Conservation (phyloP, 2,888 invertebrate genomes). For the Caenorhabditis panamensis region DNA sequence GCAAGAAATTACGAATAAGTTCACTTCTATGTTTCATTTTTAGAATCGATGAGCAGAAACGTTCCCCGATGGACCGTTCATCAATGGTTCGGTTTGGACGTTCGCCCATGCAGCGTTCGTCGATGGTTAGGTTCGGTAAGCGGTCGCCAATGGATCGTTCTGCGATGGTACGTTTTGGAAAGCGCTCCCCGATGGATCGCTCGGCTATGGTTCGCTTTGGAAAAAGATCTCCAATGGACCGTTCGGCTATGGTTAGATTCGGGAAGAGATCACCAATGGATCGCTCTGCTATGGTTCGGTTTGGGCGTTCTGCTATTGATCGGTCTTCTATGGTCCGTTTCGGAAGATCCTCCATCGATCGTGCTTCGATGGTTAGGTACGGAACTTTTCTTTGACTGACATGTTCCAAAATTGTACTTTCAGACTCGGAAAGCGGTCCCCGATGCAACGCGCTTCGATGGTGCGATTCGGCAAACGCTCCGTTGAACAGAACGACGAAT, state of each 20-base stretch:
- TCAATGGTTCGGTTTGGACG: slow-evolving; percentile 69
- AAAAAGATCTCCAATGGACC: slow-evolving; percentile 52
- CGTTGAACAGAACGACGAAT: slow-evolving; percentile 15
- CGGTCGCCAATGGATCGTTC: slow-evolving; percentile 66
- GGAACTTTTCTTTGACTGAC: neutral
- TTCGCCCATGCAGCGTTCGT: slow-evolving; percentile 63
- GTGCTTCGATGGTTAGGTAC: slow-evolving; percentile 66
- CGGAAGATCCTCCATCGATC: slow-evolving; percentile 62
- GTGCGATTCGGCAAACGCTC: slow-evolving; percentile 65
- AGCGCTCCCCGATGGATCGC: slow-evolving; percentile 69
- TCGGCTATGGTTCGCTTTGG: slow-evolving; percentile 71
- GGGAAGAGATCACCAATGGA: slow-evolving; percentile 65
- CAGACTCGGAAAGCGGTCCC: slow-evolving; percentile 70
- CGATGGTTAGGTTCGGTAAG: slow-evolving; percentile 64
- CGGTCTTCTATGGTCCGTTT: slow-evolving; percentile 64
- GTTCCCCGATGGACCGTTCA: slow-evolving; percentile 47
- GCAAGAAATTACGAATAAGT: no score
- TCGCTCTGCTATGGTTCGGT: slow-evolving; percentile 69
- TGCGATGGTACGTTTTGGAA: slow-evolving; percentile 70
- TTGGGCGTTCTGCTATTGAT: slow-evolving; percentile 66
- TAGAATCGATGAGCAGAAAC: neutral
- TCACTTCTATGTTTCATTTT: no score
- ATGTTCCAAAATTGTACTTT: neutral
- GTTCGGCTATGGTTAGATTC: slow-evolving; percentile 66
- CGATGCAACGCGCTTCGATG: slow-evolving; percentile 70